phyloP scores from a whole-genome alignment of 2,113 vertebrate genomes.

The Pomatostomus ruficeps region DNA sequence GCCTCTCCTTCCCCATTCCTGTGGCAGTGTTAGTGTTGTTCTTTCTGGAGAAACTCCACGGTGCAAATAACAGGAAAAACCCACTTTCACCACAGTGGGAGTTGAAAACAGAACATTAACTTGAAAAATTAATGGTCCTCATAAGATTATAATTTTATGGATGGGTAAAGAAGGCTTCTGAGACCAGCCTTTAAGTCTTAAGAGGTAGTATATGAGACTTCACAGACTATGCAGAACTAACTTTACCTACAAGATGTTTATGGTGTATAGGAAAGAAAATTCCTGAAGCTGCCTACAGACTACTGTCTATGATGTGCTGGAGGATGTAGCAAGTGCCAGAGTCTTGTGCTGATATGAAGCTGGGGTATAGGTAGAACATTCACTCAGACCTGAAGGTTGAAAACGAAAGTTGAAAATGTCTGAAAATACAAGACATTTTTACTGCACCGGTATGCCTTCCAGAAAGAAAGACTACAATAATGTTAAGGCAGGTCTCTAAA shows the following conservation, averaged over 20 bases:
- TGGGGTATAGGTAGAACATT: not conserved
- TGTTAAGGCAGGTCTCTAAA: not conserved
- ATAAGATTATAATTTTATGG: not conserved
- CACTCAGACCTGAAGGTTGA: not conserved
- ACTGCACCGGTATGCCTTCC: not conserved
- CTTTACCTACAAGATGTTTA: not conserved
- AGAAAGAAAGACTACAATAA: not conserved
- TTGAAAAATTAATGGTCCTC: slow-evolving; percentile 8
- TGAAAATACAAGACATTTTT: not conserved
- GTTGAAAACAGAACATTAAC: not conserved
- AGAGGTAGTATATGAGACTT: not conserved
- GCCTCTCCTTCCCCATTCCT: not conserved
- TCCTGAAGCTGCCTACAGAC: not conserved
- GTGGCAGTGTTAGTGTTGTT: not conserved
- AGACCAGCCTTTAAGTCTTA: not conserved
- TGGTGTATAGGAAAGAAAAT: not conserved
- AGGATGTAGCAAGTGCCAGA: not conserved
- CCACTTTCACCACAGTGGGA: not conserved
- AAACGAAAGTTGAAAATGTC: too few relatives aligned
- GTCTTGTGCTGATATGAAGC: not conserved
- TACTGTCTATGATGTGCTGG: not conserved
- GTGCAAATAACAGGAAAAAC: not conserved
- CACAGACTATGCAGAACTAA: not conserved
- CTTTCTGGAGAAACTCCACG: not conserved
- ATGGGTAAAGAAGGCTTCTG: not conserved